Evolutionary conservation across 2,113 vertebrate species (phyloP).

Genomic region (Vombatus ursinus): DNA sequence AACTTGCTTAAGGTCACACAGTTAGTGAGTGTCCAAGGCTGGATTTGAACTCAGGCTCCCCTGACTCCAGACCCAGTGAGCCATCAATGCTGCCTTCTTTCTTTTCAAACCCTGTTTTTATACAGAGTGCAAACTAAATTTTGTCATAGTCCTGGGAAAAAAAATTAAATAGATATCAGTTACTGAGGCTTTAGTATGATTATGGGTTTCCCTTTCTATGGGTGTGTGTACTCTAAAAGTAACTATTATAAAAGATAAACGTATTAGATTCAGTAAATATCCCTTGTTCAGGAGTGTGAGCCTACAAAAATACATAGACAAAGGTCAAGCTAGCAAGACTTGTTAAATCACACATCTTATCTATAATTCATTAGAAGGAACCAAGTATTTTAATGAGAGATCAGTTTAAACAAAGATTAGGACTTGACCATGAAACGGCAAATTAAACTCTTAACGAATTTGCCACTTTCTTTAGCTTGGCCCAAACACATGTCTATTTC

Average conservation of each 20-base stretch:
- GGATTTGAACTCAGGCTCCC: neutral
- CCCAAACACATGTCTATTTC: neutral
- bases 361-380: neutral
- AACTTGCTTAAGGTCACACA: neutral
- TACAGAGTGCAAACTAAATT: neutral
- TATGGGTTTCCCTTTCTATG: neutral
- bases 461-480: neutral
- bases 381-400: neutral
- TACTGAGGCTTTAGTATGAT: neutral
- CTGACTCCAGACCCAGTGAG: neutral
- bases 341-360: conserved; percentile 29
- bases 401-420: conserved; percentile 1
- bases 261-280: neutral
- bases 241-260: neutral
- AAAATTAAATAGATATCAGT: neutral
- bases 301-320: neutral
- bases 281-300: conserved; percentile 26
- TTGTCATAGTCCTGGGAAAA: neutral
- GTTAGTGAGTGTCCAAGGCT: neutral
- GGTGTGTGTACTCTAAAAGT: neutral
- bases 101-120: neutral
- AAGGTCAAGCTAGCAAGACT: neutral
- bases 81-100: neutral
- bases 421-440: neutral
- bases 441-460: neutral